Base-by-base conservation (phyloP, 53 echinoderm and acorn worm genomes). In the Echinometra lucunter region DNA sequence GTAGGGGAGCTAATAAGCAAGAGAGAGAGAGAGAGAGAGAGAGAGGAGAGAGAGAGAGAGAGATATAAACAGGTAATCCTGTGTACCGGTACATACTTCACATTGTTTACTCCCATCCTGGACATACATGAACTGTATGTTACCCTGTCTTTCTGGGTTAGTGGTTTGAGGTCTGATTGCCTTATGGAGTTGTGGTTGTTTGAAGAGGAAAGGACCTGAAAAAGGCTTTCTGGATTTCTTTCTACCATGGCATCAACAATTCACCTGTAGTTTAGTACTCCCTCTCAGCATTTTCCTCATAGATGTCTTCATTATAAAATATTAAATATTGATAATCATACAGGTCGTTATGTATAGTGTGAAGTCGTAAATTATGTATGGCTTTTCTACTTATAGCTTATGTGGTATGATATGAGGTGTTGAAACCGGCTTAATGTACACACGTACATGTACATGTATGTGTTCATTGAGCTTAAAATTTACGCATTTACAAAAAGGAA, bases 131-230 rank as follows among this genome's bases (percentile, higher is more conserved):
- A 81, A 81, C 81, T 81, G 38, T 38, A 44, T 44, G 44, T 81
- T 81, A 81, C 81, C 81, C 44, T 30, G 4, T 81, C 19, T 81
- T 81, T 81, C 44, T 81, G 81, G 81, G 81, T 81, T 81, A 42
- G 81, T 44, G 81, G 81, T 81, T 28, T 74, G 74, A 37, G 81
- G 23, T 81, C 18, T 81, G 81, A 81, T 81, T 81, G 44, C 81
- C 40, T 81, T 81, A 81, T 42, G 81, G 81, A 44, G 38, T 81
- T 81, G 81, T 19, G 81, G 81, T 81, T 44, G 44, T 81, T 18
- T 25, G 25, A 23, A 17, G 44, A 81, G 44, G 81, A 81, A 74
- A 25, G 44, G 81, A 21, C 81, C 44, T 16, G 19, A 69, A 69
- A 18, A 69, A 34, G 32, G 34, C 34, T 69, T 25, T 63, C 63